These are phyloP conservation scores for Branchinecta lynchi DNA, from an alignment of 1,140 invertebrate species.

Conservation along the genomic window DNA sequence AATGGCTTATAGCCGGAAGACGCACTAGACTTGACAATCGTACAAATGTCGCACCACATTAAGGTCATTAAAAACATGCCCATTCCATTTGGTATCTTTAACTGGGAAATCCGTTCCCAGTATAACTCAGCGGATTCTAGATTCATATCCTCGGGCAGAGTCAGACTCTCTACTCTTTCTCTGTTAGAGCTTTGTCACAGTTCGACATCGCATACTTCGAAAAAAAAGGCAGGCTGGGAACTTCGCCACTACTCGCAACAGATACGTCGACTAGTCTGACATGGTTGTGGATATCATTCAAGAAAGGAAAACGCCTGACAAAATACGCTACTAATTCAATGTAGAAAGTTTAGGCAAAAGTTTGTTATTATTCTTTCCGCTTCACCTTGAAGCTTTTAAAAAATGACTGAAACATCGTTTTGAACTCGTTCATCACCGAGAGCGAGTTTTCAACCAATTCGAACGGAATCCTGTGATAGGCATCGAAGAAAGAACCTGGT, in stretches of 20 bases:
- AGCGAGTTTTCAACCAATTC: conserved; percentile 28
- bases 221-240: neutral
- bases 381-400: conserved; percentile 25
- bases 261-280: neutral
- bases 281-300: neutral
- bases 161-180: neutral
- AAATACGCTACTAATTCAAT: neutral
- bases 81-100: conserved; percentile 2
- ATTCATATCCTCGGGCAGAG: no score
- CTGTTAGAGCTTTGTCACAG: neutral
- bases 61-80: neutral
- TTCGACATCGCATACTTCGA: neutral
- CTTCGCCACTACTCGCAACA: neutral
- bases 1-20: no score
- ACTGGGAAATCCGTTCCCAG: neutral
- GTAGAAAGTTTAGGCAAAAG: conserved; percentile 21
- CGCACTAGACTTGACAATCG: no score
- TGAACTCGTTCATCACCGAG: conserved; percentile 26
- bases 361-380: conserved; percentile 19
- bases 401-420: conserved; percentile 28
- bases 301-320: neutral
- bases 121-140: no score
- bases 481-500: conserved; percentile 28
- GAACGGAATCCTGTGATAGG: conserved; percentile 26
- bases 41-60: no score